phyloP scores from a whole-genome alignment of 2,888 invertebrate species.

The Hirtodrosophila confusa region DNA sequence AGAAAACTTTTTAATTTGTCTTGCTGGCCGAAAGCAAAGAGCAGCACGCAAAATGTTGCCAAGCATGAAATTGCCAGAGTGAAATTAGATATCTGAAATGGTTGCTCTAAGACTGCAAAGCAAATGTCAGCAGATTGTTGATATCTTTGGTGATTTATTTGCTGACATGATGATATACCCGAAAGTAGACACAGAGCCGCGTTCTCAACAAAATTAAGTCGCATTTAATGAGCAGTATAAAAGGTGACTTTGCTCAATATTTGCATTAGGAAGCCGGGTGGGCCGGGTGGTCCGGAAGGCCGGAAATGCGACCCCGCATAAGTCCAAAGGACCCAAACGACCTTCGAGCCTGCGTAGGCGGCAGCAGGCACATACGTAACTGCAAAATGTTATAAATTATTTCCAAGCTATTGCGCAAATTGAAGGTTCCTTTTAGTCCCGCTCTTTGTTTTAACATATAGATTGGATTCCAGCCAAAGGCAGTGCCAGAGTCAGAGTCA shows the following conservation, averaged over 20 bases:
- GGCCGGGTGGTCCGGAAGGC: neutral
- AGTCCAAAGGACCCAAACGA: conserved; percentile 1
- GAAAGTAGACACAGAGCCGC: conserved; percentile 25
- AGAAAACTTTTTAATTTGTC: conserved; percentile 73
- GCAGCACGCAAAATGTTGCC: conserved; percentile 63
- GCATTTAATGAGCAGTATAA: conserved; percentile 66
- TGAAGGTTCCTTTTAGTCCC: conserved; percentile 66
- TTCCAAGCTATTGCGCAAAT: conserved; percentile 76
- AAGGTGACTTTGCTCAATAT: conserved; percentile 34
- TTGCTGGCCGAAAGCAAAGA: conserved; percentile 41
- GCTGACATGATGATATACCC: conserved; percentile 68
- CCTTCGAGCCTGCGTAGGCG: conserved; percentile 22
- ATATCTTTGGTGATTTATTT: conserved; percentile 62
- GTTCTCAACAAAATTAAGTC: conserved; percentile 55
- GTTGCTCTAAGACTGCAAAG: neutral
- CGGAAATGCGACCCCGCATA: conserved; percentile 1
- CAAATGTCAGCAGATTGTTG: conserved; percentile 71
- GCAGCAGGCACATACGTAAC: conserved; percentile 33
- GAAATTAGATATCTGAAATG: conserved; percentile 25
- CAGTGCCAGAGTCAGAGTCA: neutral
- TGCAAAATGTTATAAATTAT: conserved; percentile 78
- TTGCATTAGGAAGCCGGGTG: conserved; percentile 24
- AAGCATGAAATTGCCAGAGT: conserved; percentile 70
- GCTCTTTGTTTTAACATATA: conserved; percentile 75
- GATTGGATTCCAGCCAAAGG: conserved; percentile 65